Conservation (phyloP, 2,113 vertebrate species). For the Trogon melanurus region DNA sequence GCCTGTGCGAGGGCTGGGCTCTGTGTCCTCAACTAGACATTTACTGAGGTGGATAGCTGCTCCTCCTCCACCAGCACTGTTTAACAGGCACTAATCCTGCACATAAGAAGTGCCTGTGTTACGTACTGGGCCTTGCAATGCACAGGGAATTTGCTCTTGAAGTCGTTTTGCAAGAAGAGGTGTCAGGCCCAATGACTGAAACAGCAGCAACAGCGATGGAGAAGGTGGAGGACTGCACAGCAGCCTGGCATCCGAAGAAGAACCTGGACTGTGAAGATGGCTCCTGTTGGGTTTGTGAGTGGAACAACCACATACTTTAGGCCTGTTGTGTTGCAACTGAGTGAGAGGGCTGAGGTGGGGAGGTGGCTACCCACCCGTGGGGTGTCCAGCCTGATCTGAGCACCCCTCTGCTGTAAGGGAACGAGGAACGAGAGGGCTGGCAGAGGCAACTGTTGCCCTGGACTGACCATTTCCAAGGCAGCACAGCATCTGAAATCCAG, state of each 20-base stretch:
- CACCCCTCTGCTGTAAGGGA: neutral
- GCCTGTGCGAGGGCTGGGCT: neutral
- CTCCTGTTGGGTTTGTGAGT: neutral
- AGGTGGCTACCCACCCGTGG: neutral
- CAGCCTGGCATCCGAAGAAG: neutral
- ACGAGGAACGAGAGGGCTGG: neutral
- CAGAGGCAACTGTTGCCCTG: neutral
- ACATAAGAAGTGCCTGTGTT: neutral
- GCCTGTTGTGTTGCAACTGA: neutral
- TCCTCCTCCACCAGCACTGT: neutral
- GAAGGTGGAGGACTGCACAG: neutral
- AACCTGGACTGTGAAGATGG: neutral
- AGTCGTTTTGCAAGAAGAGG: neutral
- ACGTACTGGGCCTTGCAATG: fast-evolving
- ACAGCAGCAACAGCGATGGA: neutral
- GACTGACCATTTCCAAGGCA: neutral
- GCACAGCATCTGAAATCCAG: neutral
- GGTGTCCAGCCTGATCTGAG: neutral
- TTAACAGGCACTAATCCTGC: neutral
- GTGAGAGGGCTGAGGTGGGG: neutral
- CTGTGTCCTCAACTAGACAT: neutral
- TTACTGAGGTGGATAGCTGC: neutral
- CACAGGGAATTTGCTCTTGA: neutral
- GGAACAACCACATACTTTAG: neutral
- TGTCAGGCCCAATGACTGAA: neutral